phyloP scores from a whole-genome alignment of 2,797 vertebrate genomes.

The Tinamus major region DNA sequence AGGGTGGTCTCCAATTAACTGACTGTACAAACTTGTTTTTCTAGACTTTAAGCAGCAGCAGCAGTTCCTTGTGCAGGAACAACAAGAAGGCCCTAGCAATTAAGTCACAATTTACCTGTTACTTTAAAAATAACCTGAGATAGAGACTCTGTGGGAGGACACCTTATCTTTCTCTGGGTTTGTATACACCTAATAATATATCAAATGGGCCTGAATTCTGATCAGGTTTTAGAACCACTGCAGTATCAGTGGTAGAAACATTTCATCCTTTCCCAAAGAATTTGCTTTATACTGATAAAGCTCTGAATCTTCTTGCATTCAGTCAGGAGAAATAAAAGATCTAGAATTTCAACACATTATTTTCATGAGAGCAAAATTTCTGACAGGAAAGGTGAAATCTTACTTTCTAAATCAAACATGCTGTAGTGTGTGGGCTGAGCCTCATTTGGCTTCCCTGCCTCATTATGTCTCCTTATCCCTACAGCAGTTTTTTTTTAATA shows the following conservation, averaged over 20 bases:
- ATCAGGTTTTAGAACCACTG: neutral
- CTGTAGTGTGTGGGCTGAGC: neutral
- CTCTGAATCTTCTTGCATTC: neutral
- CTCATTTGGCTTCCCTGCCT: constrained; percentile 47
- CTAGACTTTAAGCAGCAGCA: neutral
- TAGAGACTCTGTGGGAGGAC: neutral
- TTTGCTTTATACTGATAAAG: neutral
- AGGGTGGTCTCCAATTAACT: neutral
- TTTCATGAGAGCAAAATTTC: constrained; percentile 9
- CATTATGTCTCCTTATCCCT: constrained; percentile 48
- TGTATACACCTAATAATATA: neutral
- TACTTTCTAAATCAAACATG: constrained; percentile 42
- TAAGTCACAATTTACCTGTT: neutral
- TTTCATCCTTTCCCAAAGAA: neutral
- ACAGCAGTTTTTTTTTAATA: neutral
- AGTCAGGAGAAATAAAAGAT: neutral
- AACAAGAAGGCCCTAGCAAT: neutral
- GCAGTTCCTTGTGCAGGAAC: neutral
- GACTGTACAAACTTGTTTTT: neutral
- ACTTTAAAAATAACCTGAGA: neutral
- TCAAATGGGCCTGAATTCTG: neutral
- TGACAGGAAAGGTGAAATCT: constrained; percentile 57
- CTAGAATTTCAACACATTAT: neutral
- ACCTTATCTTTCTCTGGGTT: neutral
- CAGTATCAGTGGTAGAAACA: neutral